phyloP scores from a whole-genome alignment of 1,140 invertebrate species.

The Hypsibius dujardini region DNA sequence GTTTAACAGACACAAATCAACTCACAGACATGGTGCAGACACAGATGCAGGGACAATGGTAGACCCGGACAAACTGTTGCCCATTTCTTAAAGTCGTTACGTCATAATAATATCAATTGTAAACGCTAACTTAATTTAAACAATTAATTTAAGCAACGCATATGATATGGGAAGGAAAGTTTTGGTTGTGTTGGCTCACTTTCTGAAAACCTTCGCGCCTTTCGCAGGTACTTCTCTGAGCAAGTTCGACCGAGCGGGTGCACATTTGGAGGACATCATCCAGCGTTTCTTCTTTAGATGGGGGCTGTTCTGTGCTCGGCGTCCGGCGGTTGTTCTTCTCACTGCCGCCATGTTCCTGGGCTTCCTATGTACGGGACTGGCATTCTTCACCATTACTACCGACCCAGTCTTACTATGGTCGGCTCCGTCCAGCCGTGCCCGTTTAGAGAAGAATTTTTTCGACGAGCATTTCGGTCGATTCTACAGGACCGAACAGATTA shows the following conservation, averaged over 20 bases:
- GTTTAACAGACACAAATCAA: neutral
- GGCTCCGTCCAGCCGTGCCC: conserved; percentile 58
- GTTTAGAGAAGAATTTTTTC: conserved; percentile 71
- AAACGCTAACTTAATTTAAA: neutral
- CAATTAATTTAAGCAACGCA: neutral
- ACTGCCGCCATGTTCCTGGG: conserved; percentile 44
- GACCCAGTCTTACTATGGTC: conserved; percentile 96
- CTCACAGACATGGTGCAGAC: too few species aligned
- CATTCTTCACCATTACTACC: conserved; percentile 56
- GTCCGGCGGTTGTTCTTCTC: conserved; percentile 57
- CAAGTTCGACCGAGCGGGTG: conserved; percentile 49
- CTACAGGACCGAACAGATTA: conserved; percentile 79
- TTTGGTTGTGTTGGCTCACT: neutral
- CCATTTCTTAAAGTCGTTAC: neutral
- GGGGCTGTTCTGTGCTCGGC: conserved; percentile 58
- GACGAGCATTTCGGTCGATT: conserved; percentile 80
- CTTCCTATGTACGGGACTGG: conserved; percentile 45
- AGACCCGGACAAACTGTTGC: neutral
- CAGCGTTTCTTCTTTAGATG: conserved; percentile 57
- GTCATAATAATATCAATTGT: too few species aligned
- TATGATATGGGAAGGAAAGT: neutral
- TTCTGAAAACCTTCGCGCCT: neutral
- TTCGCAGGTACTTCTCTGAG: conserved; percentile 15
- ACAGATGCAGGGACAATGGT: neutral
- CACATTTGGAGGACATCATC: conserved; percentile 52